Evolutionary conservation across 2,113 vertebrate species (phyloP), one percentile per base, ranked within the genome.

Genomic region (Daubentonia madagascariensis): DNA sequence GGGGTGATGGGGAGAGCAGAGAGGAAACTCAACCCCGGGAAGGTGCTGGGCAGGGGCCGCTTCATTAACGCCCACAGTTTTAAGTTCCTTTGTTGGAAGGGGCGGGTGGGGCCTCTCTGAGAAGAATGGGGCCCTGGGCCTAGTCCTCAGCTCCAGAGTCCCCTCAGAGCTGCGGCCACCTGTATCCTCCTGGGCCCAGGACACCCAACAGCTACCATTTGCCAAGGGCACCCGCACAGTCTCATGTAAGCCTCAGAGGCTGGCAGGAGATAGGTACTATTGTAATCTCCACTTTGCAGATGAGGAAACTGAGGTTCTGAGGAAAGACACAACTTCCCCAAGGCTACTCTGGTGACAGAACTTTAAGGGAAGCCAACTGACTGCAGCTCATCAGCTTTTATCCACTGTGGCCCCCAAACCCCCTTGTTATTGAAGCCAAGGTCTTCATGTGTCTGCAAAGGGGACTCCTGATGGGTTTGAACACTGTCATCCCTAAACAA

Each of bases 301-400:
- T 81, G 61, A 70, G 85, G 80, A 97, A 75, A 89, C 87, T 68
- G 73, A 95, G 86, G 78, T 65, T 92, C 67, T 30, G 40, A 37
- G 73, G 35, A 61, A 16, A 13, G 54, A 54, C 61, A 3, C 1
- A n/a, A 7, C 23, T 37, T 54, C 67, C 85, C n/a, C 32, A 50
- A 59, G 25, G 28, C 57, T 80, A 37, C n/a, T 43, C 79, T 59
- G 50, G 68, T 3, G 50, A 40, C 65, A 50, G 57, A 48, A 57
- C 68, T 91, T 52, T 28, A 83, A 73, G 32, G 20, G 45, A 37
- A 67, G 61, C 28, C 5, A 57, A 32, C 70, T 22, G 48, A 91
- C 68, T 65, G 23, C 28, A 2, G 70, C 20, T 96, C 57, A 4
- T 20, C 18, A 16, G 23, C 48, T 92, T 85, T 68, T 28, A 43